Base-by-base conservation (phyloP, 2,888 invertebrate genomes). In the Cactoblastis cactorum region DNA sequence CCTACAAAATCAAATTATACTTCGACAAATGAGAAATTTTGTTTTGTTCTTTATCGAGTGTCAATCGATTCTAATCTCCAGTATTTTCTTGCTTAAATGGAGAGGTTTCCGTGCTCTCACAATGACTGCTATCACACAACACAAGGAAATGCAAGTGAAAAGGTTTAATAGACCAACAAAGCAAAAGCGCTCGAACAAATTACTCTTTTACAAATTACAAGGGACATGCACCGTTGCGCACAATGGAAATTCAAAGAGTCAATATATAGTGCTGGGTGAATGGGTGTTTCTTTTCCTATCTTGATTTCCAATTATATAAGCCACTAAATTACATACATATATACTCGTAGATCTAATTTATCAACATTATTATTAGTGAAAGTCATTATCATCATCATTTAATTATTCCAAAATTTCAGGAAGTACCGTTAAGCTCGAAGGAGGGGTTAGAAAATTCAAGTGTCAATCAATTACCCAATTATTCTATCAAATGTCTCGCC, bases 191-290 rank as follows among this genome's bases (percentile, higher is more conserved):
- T 34, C 28, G 47, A 32, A 19, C 39, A 48, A 47, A 46, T 33
- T 33, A 45, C 33, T 33, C 35, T 15, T 28, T 11, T 2, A 35
- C 46, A 46, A 46, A 47, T 67, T 67, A 57, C 39, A 53, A 65
- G 63, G 68, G 58, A 63, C 58, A 61, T 63, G 66, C 61, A 57
- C 66, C 67, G 71, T 67, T 74, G 63, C 61, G 69, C 68, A 65
- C 62, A 63, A 63, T 64, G 54, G 52, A 24, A 45, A 49, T 28
- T 47, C 49, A 52, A 34, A 55, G 24, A 15, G 15, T 9, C 43
- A 28, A 17, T 37, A 37, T 17, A 18, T 35, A n/a, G 38, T 38
- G 11, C 38, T 38, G 38, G 17, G 17, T 18, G 8, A n/a, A n/a
- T n/a, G n/a, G n/a, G n/a, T 18, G 0, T 15, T 17, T 17, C 4